phyloP scores from a whole-genome alignment of 2,113 vertebrate genomes.

The Cisticola juncidis region DNA sequence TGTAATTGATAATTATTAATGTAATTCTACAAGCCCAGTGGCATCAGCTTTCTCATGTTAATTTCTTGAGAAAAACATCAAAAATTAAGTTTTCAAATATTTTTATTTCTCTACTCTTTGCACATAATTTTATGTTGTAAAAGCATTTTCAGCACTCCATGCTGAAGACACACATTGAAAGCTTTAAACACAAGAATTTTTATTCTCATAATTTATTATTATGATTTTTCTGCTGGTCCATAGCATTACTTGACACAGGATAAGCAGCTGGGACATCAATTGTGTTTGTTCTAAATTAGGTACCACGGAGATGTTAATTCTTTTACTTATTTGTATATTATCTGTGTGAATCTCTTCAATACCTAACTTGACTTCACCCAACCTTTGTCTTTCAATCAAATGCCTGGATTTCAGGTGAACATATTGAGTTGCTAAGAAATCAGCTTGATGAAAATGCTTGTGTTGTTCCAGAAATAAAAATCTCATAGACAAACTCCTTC shows the following conservation, averaged over 20 bases:
- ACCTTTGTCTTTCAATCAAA: neutral
- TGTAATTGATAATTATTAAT: fast-evolving
- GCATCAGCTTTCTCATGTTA: neutral
- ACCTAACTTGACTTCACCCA: neutral
- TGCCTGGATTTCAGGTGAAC: neutral
- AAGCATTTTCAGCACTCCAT: neutral
- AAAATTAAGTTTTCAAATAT: neutral
- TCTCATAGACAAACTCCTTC: neutral
- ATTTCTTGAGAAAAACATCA: neutral
- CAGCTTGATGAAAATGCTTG: neutral
- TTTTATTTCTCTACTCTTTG: neutral
- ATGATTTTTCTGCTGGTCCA: neutral
- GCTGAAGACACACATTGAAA: neutral
- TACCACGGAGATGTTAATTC: neutral
- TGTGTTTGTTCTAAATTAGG: neutral
- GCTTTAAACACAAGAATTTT: neutral
- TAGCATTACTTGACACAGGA: neutral
- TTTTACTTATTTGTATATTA: neutral
- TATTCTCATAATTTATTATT: neutral
- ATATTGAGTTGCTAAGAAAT: fast-evolving
- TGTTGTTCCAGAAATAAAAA: neutral
- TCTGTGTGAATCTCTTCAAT: neutral
- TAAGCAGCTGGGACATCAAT: neutral
- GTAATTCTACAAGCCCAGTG: neutral
- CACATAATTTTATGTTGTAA: neutral